Evolutionary conservation across 2,797 vertebrate species (phyloP), one percentile per base, ranked within the genome.

Genomic region (Fratercula arctica): DNA sequence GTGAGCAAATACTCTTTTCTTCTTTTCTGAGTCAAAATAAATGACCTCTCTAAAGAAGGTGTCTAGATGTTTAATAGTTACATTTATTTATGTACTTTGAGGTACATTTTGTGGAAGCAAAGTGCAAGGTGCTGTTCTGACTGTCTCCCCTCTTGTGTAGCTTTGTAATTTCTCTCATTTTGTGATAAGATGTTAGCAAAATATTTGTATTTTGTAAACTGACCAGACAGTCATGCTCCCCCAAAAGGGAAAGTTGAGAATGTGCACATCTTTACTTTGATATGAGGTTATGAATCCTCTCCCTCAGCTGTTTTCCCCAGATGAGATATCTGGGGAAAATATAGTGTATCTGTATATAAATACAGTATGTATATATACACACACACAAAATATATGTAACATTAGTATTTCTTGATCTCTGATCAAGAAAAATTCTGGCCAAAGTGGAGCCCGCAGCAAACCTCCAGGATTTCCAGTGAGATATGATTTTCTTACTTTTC

Each of bases 351-450:
- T 77, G 1, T 56, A 17, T 20, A 84, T 33, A 84, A 66, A 84
- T 43, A 19, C 5, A 45, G 1, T 18, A 2, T 43, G 1, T 13
- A 1, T 43, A 19, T 14, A 29, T 11, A 31, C 1, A 26, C 4
- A 45, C 3, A 14, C 3, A 51, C 3, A 26, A 46, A 14, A 35
- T 31, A 43, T 18, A 14, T 21, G 10, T 7, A 59, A 69, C 73
- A 54, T 16, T 35, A 24, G 4, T 25, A 23, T 18, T 53, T 35
- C 10, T 20, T 68, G 28, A 33, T 50, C 18, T 60, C 7, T 39
- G 9, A 24, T 72, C 81, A 68, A 77, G 16, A 9, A 4, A 84
- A 86, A 73, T 19, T 83, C 51, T 35, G 4, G 9, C 6, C 9
- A 16, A 92, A 85, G 3, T 41, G 13, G 33, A 76, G 8, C 10